phyloP scores from a whole-genome alignment of 2,797 vertebrate genomes.

The Tympanoctomys barrerae region DNA sequence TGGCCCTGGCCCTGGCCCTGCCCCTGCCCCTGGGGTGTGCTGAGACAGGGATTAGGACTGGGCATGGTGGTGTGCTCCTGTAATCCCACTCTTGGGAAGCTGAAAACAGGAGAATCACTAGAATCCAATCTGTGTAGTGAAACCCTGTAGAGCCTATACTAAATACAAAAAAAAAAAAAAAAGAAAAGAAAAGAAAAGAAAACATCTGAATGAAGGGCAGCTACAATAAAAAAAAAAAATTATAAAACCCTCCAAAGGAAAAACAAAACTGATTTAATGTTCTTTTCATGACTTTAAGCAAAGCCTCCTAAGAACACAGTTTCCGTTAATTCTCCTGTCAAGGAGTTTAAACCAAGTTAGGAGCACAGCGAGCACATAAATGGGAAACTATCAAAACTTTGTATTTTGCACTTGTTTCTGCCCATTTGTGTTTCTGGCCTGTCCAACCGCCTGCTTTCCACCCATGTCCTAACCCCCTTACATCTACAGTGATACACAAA shows the following conservation, averaged over 20 bases:
- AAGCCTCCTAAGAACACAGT: constrained; percentile 23
- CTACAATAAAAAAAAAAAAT: not conserved
- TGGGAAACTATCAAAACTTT: constrained; percentile 26
- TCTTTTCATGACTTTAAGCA: not conserved
- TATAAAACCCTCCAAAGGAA: not conserved
- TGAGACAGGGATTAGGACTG: too few species aligned
- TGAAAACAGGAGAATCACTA: too few species aligned
- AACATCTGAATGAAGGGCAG: not conserved
- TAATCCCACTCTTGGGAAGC: too few species aligned
- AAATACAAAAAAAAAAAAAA: too few species aligned
- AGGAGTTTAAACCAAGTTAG: not conserved
- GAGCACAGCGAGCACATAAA: not conserved
- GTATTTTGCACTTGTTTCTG: not conserved
- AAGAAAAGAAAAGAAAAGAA: not conserved
- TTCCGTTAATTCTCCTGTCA: not conserved
- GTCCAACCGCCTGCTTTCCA: not conserved
- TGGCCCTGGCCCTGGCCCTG: too few species aligned
- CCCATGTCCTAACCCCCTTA: not conserved
- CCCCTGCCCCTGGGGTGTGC: too few species aligned
- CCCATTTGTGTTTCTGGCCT: not conserved
- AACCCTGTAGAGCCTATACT: too few species aligned
- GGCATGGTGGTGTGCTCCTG: too few species aligned
- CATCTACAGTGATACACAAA: not conserved
- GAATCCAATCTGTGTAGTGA: too few species aligned
- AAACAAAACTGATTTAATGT: not conserved